A percentile compares a stretch with the other conserved stretches of the same genome.
Conservation (phyloP, 2,888 invertebrate species). For the Asteroscopus sphinx region DNA sequence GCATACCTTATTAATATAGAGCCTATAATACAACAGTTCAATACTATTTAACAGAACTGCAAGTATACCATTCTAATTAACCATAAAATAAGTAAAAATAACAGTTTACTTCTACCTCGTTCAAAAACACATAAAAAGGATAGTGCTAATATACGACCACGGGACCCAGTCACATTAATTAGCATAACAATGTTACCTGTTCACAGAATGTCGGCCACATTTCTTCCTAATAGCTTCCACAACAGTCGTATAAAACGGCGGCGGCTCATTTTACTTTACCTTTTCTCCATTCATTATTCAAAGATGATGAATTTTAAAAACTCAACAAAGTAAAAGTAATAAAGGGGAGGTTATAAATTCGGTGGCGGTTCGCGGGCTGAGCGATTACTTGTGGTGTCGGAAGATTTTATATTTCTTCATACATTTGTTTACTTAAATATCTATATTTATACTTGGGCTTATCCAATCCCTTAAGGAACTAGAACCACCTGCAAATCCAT, state of each 20-base stretch:
- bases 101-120: conserved; percentile 4
- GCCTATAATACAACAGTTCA: too few species aligned
- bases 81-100: not conserved
- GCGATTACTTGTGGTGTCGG: not conserved
- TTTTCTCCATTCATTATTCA: conserved; percentile 48
- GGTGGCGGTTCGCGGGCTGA: conserved; percentile 2
- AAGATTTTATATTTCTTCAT: too few species aligned
- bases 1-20: too few species aligned
- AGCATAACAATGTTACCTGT: conserved; percentile 49
- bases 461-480: too few species aligned
- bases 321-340: conserved; percentile 42
- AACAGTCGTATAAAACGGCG: conserved; percentile 41
- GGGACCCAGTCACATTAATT: conserved; percentile 39
- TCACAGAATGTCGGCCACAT: conserved; percentile 35
- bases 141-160: conserved; percentile 23
- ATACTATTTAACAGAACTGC: not conserved
- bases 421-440: too few species aligned
- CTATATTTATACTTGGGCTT: too few species aligned
- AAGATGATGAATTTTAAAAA: conserved; percentile 49
- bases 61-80: not conserved
- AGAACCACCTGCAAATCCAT: too few species aligned
- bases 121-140: conserved; percentile 12
- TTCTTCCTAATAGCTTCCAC: conserved; percentile 45
- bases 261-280: conserved; percentile 41
- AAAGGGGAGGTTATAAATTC: conserved; percentile 39